Conservation (phyloP, 2,797 vertebrate species). For the Choloepus didactylus region DNA sequence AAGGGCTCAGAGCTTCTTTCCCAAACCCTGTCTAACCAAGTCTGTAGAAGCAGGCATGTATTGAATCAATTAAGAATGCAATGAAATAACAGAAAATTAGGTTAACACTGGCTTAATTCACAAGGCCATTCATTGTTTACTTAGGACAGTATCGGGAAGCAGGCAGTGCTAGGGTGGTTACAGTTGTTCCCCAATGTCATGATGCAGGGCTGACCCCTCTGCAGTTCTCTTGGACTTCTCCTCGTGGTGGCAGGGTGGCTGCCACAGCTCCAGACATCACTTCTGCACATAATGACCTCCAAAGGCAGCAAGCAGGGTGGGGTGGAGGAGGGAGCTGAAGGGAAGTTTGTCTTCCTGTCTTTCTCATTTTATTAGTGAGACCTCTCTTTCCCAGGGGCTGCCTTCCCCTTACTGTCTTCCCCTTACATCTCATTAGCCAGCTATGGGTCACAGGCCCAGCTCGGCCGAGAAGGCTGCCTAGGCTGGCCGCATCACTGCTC, state of each 20-base stretch:
- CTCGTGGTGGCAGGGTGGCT: neutral
- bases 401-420: neutral
- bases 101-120: neutral
- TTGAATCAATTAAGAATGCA: too few species aligned
- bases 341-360: neutral
- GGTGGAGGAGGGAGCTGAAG: neutral
- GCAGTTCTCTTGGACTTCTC: too few species aligned
- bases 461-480: neutral
- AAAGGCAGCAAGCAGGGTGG: neutral
- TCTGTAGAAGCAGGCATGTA: neutral
- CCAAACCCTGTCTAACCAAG: neutral
- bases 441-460: neutral
- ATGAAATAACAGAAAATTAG: neutral
- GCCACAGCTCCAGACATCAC: neutral
- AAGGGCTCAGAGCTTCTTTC: neutral
- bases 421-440: neutral
- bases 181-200: neutral
- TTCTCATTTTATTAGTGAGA: neutral
- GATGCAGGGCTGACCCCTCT: neutral
- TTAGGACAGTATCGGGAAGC: neutral
- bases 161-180: fast-evolving
- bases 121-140: too few species aligned
- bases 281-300: neutral
- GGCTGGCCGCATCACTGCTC: neutral
- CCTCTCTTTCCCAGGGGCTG: neutral